Evolutionary conservation across 2,888 invertebrate species (phyloP).

Genomic region (Ophion obscuratus): DNA sequence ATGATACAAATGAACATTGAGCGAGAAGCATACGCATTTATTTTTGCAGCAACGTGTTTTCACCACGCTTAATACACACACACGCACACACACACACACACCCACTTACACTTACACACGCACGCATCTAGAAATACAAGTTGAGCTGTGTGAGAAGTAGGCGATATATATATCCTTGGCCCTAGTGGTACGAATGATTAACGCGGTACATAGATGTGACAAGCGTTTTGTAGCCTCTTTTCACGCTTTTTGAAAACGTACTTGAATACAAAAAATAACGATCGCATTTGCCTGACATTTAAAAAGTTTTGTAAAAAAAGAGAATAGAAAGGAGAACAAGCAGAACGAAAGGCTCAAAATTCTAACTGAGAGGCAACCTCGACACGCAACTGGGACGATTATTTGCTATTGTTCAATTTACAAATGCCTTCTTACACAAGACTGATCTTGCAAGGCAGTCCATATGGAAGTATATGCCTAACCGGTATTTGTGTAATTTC

Average conservation of each 20-base stretch:
- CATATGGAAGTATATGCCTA: constrained; percentile 35
- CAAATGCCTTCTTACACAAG: constrained; percentile 68
- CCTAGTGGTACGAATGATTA: constrained; percentile 46
- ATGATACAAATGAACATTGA: constrained; percentile 62
- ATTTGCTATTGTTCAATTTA: constrained; percentile 58
- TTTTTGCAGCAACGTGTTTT: constrained; percentile 81
- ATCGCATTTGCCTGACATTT: constrained; percentile 21
- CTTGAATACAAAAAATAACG: constrained; percentile 40
- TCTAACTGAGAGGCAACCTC: constrained; percentile 68
- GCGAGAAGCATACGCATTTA: constrained; percentile 77
- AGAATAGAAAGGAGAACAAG: background rate
- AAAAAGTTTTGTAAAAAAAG: background rate
- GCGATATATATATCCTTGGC: constrained; percentile 31
- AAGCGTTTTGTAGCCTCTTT: background rate
- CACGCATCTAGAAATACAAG: constrained; percentile 64
- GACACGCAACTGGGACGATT: constrained; percentile 49
- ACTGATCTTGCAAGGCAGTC: constrained; percentile 65
- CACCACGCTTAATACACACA: constrained; percentile 76
- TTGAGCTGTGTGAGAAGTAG: constrained; percentile 70
- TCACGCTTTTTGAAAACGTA: constrained; percentile 44
- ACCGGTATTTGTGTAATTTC: constrained; percentile 29
- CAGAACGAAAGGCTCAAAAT: constrained; percentile 29
- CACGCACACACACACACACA: background rate
- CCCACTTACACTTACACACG: background rate
- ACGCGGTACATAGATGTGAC: background rate